Evolutionary conservation across 1,140 invertebrate genomes (phyloP), one percentile per base, ranked within the genome.

Genomic region (Trinorchestia longiramus): DNA sequence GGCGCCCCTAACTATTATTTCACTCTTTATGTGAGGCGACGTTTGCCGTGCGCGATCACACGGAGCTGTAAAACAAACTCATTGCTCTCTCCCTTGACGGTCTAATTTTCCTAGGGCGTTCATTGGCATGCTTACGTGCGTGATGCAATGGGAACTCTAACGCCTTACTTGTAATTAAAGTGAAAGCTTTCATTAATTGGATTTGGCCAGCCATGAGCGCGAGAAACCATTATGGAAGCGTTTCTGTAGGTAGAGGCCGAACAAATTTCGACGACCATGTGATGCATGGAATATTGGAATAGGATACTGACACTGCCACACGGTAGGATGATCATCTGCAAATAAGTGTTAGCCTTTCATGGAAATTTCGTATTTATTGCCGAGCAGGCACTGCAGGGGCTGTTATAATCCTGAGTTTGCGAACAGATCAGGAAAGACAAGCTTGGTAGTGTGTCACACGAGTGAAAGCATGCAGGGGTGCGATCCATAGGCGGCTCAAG

Each of bases 111-210:
- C 4, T 90, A 43, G 43, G 88, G 88, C 41, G 88, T 90, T 90
- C 88, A 90, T 43, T 42, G n/a, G 88, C n/a, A 41, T 43, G 15
- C 41, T 77, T 90, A 43, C n/a, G 36, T 43, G 88, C 88, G 88
- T 90, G 88, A 90, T 43, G 88, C 88, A 90, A 90, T 43, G 28
- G 43, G 41, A 43, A 41, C 41, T 4, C 88, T 90, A 42, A 41
- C 88, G 28, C 88, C 41, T 90, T 41, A 90, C 88, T 36, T 43
- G 88, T 43, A 90, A 90, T 90, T 90, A 90, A 15, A 42, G 88
- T 90, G 88, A 90, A 90, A 90, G 88, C 88, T 41, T 41, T 90
- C 88, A 90, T 90, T 90, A 90, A 90, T 90, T 90, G 43, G 88
- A 90, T 41, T 43, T 90, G 42, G 88, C 36, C 62, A 3, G 62